Evolutionary conservation across 2,888 invertebrate genomes (phyloP).

Genomic region (Drosophila paramelanica): DNA sequence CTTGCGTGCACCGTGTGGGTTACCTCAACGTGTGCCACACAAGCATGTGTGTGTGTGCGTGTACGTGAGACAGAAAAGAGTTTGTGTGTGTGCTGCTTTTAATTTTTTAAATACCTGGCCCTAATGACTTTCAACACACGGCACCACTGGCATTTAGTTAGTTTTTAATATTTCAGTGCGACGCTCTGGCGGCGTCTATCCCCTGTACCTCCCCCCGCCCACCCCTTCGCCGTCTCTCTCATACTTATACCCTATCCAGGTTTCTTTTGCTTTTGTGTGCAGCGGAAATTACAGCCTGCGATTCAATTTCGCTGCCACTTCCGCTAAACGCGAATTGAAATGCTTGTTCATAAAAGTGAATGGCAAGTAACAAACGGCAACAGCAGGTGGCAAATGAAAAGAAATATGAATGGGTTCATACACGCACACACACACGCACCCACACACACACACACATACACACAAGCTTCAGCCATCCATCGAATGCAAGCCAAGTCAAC

Average conservation of each 20-base stretch:
- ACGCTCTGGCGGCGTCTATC: constrained; percentile 9
- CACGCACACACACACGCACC: constrained; percentile 9
- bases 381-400: constrained; percentile 59
- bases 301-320: constrained; percentile 78
- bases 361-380: constrained; percentile 48
- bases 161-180: constrained; percentile 39
- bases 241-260: constrained; percentile 1
- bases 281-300: constrained; percentile 79
- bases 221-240: neutral
- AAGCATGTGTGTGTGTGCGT: neutral
- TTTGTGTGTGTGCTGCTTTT: constrained; percentile 38
- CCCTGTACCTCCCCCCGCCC: constrained; percentile 7
- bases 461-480: constrained; percentile 38
- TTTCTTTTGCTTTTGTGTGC: constrained; percentile 51
- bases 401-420: constrained; percentile 47
- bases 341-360: constrained; percentile 63
- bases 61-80: neutral
- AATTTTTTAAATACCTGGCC: constrained; percentile 61
- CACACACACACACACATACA: constrained; percentile 20
- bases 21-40: neutral
- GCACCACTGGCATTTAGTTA: constrained; percentile 51
- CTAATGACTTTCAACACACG: constrained; percentile 53
- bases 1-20: constrained; percentile 2
- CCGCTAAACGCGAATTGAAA: constrained; percentile 73
- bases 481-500: constrained; percentile 63